Conservation (phyloP, 2,797 vertebrate genomes). For the Cygnus olor region DNA sequence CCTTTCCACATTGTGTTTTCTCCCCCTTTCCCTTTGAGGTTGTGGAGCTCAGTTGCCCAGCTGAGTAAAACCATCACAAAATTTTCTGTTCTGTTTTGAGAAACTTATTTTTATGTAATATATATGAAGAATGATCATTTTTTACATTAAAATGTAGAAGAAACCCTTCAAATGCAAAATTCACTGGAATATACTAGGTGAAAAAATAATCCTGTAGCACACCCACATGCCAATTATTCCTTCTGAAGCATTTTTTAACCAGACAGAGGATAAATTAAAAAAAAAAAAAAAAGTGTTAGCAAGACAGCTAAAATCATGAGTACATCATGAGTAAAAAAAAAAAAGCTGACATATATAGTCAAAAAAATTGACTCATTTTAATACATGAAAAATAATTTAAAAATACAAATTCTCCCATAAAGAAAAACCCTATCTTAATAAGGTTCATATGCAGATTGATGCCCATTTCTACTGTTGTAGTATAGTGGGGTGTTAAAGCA, state of each 20-base stretch:
- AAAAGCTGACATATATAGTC: background rate
- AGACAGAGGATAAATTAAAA: too few species aligned
- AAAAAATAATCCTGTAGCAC: background rate
- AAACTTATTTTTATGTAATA: background rate
- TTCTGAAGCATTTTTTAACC: background rate
- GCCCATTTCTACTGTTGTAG: background rate
- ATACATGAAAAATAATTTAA: background rate
- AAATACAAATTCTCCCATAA: background rate
- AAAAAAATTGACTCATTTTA: background rate
- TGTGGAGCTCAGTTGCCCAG: too few species aligned
- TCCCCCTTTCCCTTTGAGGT: too few species aligned
- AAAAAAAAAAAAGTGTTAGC: background rate
- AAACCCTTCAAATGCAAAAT: background rate
- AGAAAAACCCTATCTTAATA: background rate
- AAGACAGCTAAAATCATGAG: background rate
- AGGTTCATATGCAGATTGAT: background rate
- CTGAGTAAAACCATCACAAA: too few species aligned
- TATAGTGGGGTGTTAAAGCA: background rate
- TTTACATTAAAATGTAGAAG: background rate
- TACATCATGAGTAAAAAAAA: background rate
- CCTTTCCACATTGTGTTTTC: too few species aligned
- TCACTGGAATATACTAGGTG: background rate
- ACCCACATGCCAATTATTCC: background rate
- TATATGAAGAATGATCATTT: background rate
- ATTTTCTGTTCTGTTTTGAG: background rate